Conservation (phyloP, 2,888 invertebrate species). For the Acleris sparsana region DNA sequence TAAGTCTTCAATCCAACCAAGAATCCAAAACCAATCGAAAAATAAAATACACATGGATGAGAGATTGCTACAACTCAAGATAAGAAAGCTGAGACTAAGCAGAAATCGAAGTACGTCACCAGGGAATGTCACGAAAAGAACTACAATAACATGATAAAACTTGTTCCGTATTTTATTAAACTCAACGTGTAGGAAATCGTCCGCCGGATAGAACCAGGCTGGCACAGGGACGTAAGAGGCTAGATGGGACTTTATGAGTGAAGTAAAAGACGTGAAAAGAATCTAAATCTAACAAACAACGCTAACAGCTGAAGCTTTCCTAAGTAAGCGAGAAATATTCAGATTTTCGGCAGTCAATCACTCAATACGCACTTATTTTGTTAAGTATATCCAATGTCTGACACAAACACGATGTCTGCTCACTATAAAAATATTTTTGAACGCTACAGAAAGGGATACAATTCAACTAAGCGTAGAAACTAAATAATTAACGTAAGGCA, state of each 20-base stretch:
- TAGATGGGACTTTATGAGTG: constrained; percentile 11
- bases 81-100: constrained; percentile 14
- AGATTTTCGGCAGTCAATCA: too few relatives aligned
- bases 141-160: constrained; percentile 47
- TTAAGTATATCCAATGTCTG: too few relatives aligned
- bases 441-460: too few relatives aligned
- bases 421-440: too few relatives aligned
- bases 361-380: too few relatives aligned
- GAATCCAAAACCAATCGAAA: constrained; percentile 1
- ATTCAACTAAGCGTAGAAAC: too few relatives aligned
- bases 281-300: neutral
- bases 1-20: too few relatives aligned
- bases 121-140: constrained; percentile 38
- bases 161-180: constrained; percentile 48
- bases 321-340: too few relatives aligned
- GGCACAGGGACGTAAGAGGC: constrained; percentile 1
- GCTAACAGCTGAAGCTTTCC: too few relatives aligned
- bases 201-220: constrained; percentile 13
- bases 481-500: too few relatives aligned
- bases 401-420: too few relatives aligned
- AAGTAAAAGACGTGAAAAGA: neutral
- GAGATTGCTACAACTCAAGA: constrained; percentile 13
- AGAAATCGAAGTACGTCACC: constrained; percentile 31
- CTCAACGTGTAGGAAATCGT: constrained; percentile 45
- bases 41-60: constrained; percentile 1